Percentiles rank a stretch among this genome's conserved stretches.
phyloP scores from a whole-genome alignment of 2,888 invertebrate species.

The Ornithoptera alexandrae region DNA sequence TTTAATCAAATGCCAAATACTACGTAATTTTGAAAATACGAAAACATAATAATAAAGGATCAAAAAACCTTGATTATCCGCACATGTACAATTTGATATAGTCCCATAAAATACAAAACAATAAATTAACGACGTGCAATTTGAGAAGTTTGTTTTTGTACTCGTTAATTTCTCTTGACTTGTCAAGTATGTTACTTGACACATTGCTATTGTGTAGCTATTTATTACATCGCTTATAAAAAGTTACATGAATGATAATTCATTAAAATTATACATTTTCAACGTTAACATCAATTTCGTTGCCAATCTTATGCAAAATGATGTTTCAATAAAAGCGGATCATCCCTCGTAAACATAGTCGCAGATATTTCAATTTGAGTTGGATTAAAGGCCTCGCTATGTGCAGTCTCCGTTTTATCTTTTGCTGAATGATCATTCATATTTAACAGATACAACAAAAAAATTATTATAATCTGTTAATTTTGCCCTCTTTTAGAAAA shows the following conservation, averaged over 20 bases:
- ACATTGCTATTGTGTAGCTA: not conserved
- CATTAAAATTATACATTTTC: not conserved
- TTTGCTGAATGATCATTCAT: not conserved
- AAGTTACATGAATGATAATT: not conserved
- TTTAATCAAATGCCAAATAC: no score
- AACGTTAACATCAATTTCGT: not conserved
- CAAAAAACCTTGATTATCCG: no score
- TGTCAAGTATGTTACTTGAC: not conserved
- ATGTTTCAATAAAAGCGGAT: conserved; percentile 30
- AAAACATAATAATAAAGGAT: no score
- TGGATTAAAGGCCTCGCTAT: conserved; percentile 22
- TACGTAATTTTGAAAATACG: no score
- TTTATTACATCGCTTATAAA: not conserved
- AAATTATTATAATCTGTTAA: not conserved
- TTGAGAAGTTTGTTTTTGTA: not conserved
- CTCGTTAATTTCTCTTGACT: not conserved
- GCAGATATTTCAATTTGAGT: conserved; percentile 26
- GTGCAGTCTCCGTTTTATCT: conserved; percentile 1
- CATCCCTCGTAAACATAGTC: conserved; percentile 27
- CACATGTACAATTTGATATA: no score
- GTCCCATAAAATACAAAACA: no score
- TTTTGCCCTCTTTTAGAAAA: no score
- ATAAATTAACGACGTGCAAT: no score
- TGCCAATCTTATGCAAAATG: conserved; percentile 34
- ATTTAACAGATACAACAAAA: not conserved